These are phyloP conservation scores for Rana temporaria DNA, from an alignment of 2,113 vertebrate genomes.

Conservation along the genomic window DNA sequence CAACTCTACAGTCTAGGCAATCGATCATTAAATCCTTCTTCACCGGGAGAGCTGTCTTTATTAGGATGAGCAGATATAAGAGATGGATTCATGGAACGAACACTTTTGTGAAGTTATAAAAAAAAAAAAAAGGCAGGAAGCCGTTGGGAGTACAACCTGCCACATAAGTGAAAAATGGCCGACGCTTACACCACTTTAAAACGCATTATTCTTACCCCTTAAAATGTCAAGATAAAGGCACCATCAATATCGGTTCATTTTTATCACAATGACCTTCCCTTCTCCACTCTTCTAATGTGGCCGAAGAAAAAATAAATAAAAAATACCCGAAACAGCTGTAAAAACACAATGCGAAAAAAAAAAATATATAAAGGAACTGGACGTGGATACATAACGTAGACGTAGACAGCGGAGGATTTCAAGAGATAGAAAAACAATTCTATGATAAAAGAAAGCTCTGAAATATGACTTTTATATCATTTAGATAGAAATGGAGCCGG, in stretches of 20 bases:
- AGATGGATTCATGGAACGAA: too few relatives aligned
- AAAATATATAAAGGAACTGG: background rate
- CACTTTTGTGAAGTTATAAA: too few relatives aligned
- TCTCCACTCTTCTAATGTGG: background rate
- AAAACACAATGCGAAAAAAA: background rate
- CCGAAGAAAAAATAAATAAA: background rate
- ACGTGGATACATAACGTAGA: background rate
- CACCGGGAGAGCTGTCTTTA: too few relatives aligned
- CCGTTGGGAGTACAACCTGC: conserved; percentile 12
- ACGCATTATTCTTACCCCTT: conserved; percentile 5
- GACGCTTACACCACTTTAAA: background rate
- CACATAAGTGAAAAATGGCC: conserved; percentile 22
- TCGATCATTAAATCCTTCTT: too few relatives aligned
- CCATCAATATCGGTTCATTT: background rate
- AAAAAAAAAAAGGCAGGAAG: conserved; percentile 7
- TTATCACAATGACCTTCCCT: conserved; percentile 20
- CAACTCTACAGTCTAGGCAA: too few relatives aligned
- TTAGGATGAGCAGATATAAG: too few relatives aligned
- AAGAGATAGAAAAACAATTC: background rate
- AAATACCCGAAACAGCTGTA: conserved; percentile 47
- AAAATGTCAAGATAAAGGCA: conserved; percentile 13
- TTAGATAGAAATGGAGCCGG: background rate
- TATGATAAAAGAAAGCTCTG: background rate
- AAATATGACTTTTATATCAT: conserved; percentile 24
- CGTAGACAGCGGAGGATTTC: background rate